phyloP scores from a whole-genome alignment of 92 coral and sea anemone species.

The Bergia sp. region DNA sequence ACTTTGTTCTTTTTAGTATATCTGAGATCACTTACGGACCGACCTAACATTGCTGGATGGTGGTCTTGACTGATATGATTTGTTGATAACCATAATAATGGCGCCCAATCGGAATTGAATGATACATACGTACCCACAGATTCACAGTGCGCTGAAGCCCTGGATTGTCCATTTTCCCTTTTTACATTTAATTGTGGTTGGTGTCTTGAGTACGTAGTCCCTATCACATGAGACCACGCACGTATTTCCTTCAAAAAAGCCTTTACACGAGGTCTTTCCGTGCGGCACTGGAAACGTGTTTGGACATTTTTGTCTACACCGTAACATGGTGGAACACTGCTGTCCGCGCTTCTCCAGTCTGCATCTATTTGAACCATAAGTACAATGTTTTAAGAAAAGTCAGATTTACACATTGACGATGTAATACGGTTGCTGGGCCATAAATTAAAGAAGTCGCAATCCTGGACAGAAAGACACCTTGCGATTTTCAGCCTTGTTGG shows the following conservation, averaged over 20 bases:
- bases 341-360: background rate
- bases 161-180: constrained; percentile 39
- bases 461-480: too few relatives aligned
- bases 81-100: too few relatives aligned
- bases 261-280: background rate
- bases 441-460: too few relatives aligned
- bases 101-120: too few relatives aligned
- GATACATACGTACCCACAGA: background rate
- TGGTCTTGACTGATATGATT: too few relatives aligned
- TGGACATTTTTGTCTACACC: constrained; percentile 45
- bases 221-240: constrained; percentile 23
- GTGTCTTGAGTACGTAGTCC: constrained; percentile 23
- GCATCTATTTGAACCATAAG: background rate
- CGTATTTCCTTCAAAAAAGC: constrained; percentile 45
- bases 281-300: constrained; percentile 37
- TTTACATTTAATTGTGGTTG: constrained; percentile 28
- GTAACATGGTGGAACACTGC: constrained; percentile 43
- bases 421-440: background rate
- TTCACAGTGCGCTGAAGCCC: constrained; percentile 35
- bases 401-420: background rate
- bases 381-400: background rate
- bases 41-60: too few relatives aligned
- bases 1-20: too few relatives aligned
- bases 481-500: too few relatives aligned
- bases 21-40: too few relatives aligned